Percentiles rank a stretch among this genome's conserved stretches.
Evolutionary conservation across 2,888 invertebrate species (phyloP).

Genomic region (Agapetus fuscipes): DNA sequence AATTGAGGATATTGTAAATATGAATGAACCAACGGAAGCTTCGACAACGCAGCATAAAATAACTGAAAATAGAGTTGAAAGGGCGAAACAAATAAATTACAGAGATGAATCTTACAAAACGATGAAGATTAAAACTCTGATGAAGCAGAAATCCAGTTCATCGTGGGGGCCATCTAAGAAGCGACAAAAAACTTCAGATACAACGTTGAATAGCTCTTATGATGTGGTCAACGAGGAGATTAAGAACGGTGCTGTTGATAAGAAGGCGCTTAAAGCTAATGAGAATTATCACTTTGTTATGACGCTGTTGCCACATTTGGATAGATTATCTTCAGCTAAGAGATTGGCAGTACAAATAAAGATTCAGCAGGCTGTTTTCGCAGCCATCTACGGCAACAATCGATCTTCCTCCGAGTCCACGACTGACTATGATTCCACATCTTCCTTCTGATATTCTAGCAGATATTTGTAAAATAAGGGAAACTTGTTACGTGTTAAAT

Average conservation of each 20-base stretch:
- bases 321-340: constrained; percentile 10
- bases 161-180: constrained; percentile 8
- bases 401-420: constrained; percentile 11
- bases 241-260: constrained; percentile 3
- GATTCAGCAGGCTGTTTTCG: constrained; percentile 12
- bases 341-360: constrained; percentile 12
- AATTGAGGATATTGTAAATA: no score
- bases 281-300: constrained; percentile 14
- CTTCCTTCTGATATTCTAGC: constrained; percentile 4
- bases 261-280: constrained; percentile 6
- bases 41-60: no score
- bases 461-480: not conserved
- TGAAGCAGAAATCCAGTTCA: constrained; percentile 5
- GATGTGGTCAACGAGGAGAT: constrained; percentile 2
- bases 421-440: constrained; percentile 10
- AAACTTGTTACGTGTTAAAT: no score
- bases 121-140: constrained; percentile 8
- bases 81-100: no score
- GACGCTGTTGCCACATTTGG: constrained; percentile 11
- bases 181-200: constrained; percentile 3
- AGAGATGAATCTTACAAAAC: constrained; percentile 1
- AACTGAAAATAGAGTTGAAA: no score
- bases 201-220: not conserved
- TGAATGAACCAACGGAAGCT: no score
- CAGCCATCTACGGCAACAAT: constrained; percentile 11